phyloP scores from a whole-genome alignment of 2,797 vertebrate species.

The Rhinichthys osculus region DNA sequence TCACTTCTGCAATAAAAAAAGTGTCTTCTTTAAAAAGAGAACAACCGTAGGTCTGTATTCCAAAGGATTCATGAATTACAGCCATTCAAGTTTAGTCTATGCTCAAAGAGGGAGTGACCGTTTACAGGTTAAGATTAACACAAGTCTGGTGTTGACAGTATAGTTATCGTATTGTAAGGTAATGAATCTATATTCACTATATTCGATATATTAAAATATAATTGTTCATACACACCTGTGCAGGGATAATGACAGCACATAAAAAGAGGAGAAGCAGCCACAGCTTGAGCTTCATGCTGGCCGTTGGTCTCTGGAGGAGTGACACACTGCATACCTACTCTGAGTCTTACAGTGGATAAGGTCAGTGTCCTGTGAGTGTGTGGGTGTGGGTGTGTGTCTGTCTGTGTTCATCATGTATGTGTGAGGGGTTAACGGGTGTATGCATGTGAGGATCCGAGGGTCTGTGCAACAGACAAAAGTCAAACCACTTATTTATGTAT shows the following conservation, averaged over 20 bases:
- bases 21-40: background rate
- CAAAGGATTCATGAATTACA: background rate
- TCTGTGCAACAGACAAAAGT: background rate
- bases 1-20: background rate
- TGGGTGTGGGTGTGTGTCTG: conserved; percentile 4
- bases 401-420: background rate
- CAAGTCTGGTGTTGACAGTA: background rate
- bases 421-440: conserved; percentile 11
- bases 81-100: background rate
- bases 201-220: background rate
- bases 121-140: background rate
- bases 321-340: conserved; percentile 54
- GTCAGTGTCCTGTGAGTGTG: conserved; percentile 59
- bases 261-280: conserved; percentile 71
- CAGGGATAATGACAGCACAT: conserved; percentile 69
- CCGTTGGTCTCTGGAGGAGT: conserved; percentile 58
- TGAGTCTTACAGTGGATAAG: conserved; percentile 36
- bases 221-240: conserved; percentile 70
- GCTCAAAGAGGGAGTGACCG: background rate
- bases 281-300: conserved; percentile 76
- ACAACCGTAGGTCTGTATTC: background rate
- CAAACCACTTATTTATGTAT: conserved; percentile 5
- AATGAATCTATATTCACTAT: background rate
- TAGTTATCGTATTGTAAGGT: no score
- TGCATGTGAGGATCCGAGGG: background rate